Evolutionary conservation across 37 sponge, comb jelly and placozoan genomes (phyloP).

Genomic region (Haliclona indistincta): DNA sequence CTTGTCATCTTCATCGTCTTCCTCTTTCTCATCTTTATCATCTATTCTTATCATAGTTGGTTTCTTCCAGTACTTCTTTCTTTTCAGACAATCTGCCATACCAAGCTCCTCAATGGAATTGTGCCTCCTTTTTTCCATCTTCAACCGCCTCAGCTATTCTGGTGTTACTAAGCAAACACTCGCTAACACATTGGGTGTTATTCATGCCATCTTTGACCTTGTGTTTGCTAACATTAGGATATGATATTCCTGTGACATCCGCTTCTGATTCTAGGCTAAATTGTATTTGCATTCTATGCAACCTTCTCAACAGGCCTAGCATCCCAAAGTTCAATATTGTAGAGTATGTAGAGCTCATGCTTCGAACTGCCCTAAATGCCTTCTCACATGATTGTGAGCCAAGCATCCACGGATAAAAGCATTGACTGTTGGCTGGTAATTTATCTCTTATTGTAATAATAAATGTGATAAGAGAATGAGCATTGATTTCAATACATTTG

Average conservation of each 20-base stretch:
- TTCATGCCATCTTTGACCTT: no score
- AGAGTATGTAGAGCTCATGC: slow-evolving; percentile 49
- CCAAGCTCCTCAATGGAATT: slow-evolving; percentile 34
- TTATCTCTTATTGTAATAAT: neutral
- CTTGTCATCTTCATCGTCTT: no score
- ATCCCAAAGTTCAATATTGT: slow-evolving; percentile 42
- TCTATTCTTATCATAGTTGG: slow-evolving; percentile 19
- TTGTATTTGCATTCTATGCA: slow-evolving; percentile 40
- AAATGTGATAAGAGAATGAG: slow-evolving; percentile 36
- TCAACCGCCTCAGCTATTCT: slow-evolving; percentile 23
- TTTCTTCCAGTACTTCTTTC: slow-evolving; percentile 12
- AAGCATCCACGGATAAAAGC: slow-evolving; percentile 37
- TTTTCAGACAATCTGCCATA: slow-evolving; percentile 8
- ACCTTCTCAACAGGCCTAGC: slow-evolving; percentile 28
- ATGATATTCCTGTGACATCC: no score
- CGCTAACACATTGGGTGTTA: no score
- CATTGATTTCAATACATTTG: slow-evolving; percentile 41
- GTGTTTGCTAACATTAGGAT: no score
- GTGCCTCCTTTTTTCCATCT: slow-evolving; percentile 17
- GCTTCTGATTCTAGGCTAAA: slow-evolving; percentile 19
- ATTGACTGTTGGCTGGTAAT: neutral
- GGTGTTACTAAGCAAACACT: no score
- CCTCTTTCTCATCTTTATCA: no score
- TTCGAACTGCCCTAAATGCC: slow-evolving; percentile 25
- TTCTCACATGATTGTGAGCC: slow-evolving; percentile 59